Evolutionary conservation across 1,140 invertebrate genomes (phyloP), one percentile per base, ranked within the genome.

Genomic region (Anagrus nilaparvatae): DNA sequence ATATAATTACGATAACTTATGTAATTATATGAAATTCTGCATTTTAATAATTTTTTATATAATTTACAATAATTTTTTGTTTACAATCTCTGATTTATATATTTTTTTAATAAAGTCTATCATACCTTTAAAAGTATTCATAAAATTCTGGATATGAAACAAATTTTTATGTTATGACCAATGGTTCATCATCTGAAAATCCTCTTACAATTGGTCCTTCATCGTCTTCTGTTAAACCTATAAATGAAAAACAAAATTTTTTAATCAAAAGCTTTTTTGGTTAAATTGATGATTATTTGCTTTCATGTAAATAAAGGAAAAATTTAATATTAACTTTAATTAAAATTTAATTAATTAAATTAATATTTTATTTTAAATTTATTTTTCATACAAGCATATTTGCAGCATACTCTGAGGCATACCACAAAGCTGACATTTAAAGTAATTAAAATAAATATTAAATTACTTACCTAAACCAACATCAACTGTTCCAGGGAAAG

Each of bases 131-230:
- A 14, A 38, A 12, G 6, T 5, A 35, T 5, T 20, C 16, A 23
- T 5, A 9, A 18, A n/a, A n/a, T 35, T 36, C n/a, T n/a, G 3
- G 35, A n/a, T n/a, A n/a, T n/a, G n/a, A n/a, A n/a, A n/a, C n/a
- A n/a, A 41, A 43, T 46, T 19, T 50, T 71, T 72, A 93, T 46
- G 88, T 87, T 65, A 93, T 84, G 46, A 95, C 87, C 48, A 95
- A 68, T 35, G 90, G 90, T 63, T 94, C 90, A 64, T 93, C 89
- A 61, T 95, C 90, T 0, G 88, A 89, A 65, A 93, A 93, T 17
- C 88, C 87, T 63, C 82, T 77, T 53, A 92, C 90, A 55, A 84
- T 78, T 12, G 88, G 88, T 51, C 81, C 80, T 55, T 90, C 87
- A 60, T 90, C 87, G 55, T 90, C 87, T 58, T 84, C 84, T 78